Percentiles rank a stretch among this genome's conserved stretches.
Evolutionary conservation across 1,140 invertebrate genomes (phyloP).

Genomic region (Reticulitermes speratus): DNA sequence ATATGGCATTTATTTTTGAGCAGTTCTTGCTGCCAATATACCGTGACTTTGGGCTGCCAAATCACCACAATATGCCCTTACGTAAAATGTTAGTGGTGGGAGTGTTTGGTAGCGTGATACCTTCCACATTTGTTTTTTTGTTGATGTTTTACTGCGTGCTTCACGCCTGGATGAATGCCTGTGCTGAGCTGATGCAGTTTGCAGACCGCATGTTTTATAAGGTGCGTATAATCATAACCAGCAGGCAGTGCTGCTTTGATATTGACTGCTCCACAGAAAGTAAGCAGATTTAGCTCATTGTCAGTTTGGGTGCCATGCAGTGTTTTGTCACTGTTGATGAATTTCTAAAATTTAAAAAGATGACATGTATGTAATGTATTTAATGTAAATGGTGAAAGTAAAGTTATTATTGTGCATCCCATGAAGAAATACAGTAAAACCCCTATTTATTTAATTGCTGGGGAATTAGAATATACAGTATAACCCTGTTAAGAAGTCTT

Average conservation of each 20-base stretch:
- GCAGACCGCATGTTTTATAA: slow-evolving; percentile 83
- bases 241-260: neutral
- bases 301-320: too few relatives aligned
- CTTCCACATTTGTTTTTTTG: slow-evolving; percentile 70
- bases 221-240: slow-evolving; percentile 41
- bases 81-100: slow-evolving; percentile 57
- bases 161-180: slow-evolving; percentile 87
- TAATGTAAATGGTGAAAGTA: too few relatives aligned
- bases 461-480: too few relatives aligned
- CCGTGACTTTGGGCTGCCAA: slow-evolving; percentile 64
- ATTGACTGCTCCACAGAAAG: too few relatives aligned
- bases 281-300: too few relatives aligned
- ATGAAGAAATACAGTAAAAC: too few relatives aligned
- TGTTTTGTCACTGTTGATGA: too few relatives aligned
- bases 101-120: slow-evolving; percentile 72
- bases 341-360: too few relatives aligned
- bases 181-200: slow-evolving; percentile 83
- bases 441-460: too few relatives aligned
- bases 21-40: slow-evolving; percentile 71
- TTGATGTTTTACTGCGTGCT: slow-evolving; percentile 82
- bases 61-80: slow-evolving; percentile 38
- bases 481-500: too few relatives aligned
- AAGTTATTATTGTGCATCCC: too few relatives aligned
- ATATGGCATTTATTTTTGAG: slow-evolving; percentile 75
- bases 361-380: too few relatives aligned